These are phyloP conservation scores for Anthophora plumipes DNA, from an alignment of 2,888 invertebrate species.

Conservation along the genomic window DNA sequence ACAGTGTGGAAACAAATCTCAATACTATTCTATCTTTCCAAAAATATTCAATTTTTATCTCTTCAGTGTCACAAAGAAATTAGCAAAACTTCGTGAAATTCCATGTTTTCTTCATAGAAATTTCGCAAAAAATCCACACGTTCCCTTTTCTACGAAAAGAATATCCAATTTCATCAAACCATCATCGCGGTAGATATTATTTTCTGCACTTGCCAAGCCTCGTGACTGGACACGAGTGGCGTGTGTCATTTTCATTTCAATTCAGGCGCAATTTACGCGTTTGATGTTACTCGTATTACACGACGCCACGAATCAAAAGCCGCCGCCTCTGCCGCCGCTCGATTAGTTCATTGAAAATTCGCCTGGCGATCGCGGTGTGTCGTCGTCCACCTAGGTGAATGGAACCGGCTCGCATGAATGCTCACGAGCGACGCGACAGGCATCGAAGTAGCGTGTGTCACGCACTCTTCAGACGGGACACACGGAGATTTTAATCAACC, in stretches of 20 bases:
- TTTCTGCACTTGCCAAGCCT: no score
- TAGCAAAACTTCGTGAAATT: no score
- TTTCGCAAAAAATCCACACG: no score
- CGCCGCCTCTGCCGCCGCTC: conserved; percentile 16
- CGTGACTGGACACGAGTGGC: no score
- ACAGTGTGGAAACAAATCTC: no score
- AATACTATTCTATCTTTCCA: no score
- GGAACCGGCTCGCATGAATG: conserved; percentile 34
- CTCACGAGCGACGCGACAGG: conserved; percentile 28
- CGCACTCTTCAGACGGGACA: conserved; percentile 39
- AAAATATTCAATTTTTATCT: no score
- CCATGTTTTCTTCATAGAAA: no score
- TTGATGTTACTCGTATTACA: neutral
- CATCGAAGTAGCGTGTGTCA: conserved; percentile 39
- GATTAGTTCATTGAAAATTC: conserved; percentile 36
- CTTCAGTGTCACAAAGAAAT: no score
- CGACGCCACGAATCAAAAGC: conserved; percentile 13
- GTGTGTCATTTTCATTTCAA: conserved; percentile 3
- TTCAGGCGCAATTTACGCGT: neutral
- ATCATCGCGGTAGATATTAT: no score
- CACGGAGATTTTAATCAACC: conserved; percentile 62
- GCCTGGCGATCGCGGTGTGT: neutral
- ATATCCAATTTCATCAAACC: no score
- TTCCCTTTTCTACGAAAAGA: no score
- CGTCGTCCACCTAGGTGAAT: conserved; percentile 32